These are phyloP conservation scores for Cheirogaleus major DNA, from an alignment of 2,797 vertebrate species.

Conservation along the genomic window DNA sequence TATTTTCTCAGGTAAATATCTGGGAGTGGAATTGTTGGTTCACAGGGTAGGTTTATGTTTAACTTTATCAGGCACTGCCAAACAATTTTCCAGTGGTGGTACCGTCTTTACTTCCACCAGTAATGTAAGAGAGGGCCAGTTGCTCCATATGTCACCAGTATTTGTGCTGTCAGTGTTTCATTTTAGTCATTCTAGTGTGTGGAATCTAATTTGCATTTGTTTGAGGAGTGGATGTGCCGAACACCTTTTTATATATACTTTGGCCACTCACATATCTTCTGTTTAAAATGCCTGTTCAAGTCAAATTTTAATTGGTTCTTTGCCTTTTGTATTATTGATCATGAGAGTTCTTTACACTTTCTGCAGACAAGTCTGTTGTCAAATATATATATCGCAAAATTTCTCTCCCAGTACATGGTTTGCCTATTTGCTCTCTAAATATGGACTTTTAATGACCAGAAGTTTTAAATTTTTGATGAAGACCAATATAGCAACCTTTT, in stretches of 20 bases:
- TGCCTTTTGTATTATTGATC: background rate
- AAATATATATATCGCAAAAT: background rate
- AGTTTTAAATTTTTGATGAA: background rate
- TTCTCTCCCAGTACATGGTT: background rate
- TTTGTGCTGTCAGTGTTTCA: background rate
- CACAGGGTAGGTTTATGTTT: background rate
- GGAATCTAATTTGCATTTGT: background rate
- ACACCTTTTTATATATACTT: background rate
- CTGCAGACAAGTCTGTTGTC: background rate
- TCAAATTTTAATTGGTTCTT: background rate
- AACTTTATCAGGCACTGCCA: background rate
- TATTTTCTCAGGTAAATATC: background rate
- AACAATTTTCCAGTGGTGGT: background rate
- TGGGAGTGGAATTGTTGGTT: background rate
- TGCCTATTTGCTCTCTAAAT: background rate
- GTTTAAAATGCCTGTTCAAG: background rate
- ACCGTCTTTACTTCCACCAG: accelerated
- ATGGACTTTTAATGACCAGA: background rate
- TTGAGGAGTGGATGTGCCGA: background rate
- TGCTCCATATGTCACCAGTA: accelerated
- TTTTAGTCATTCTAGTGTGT: no score
- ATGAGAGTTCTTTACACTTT: background rate
- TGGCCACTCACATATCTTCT: background rate
- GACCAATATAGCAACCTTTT: background rate
- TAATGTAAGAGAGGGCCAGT: background rate